Conservation (phyloP, 2,888 invertebrate genomes). For the Netelia inedita region DNA sequence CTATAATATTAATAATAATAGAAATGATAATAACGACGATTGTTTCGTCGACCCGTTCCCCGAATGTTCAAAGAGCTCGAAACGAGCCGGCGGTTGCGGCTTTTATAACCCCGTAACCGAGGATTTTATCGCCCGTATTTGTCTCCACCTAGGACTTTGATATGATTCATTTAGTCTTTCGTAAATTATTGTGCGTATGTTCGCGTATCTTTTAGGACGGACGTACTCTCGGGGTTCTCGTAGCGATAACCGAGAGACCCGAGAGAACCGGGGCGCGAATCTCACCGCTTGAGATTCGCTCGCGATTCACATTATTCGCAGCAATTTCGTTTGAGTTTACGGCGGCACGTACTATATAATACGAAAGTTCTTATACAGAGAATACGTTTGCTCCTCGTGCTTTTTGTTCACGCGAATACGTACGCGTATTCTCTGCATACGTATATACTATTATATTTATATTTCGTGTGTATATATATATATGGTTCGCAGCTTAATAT, state of each 20-base stretch:
- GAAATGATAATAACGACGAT: not conserved
- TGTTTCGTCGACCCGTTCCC: not conserved
- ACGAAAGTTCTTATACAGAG: not conserved
- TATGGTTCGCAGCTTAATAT: not conserved
- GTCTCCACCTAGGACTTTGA: constrained; percentile 35
- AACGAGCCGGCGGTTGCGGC: constrained; percentile 39
- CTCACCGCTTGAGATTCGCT: not conserved
- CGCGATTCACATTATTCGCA: not conserved
- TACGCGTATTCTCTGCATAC: not conserved
- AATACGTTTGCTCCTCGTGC: not conserved
- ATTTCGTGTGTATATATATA: constrained; percentile 1
- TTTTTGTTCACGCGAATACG: not conserved
- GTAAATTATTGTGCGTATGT: constrained; percentile 2
- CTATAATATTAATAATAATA: not conserved
- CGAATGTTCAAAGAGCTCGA: constrained; percentile 16
- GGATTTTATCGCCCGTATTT: constrained; percentile 62
- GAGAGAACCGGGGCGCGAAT: constrained; percentile 5
- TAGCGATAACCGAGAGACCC: constrained; percentile 16
- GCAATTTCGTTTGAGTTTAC: constrained; percentile 24
- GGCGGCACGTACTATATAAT: not conserved
- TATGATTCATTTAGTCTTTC: constrained; percentile 22
- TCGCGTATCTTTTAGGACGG: constrained; percentile 2
- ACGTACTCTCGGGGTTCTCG: not conserved
- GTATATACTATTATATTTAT: not conserved
- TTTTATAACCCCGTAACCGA: constrained; percentile 44